Percentiles rank a stretch among this genome's conserved stretches.
Conservation (phyloP, 2,888 invertebrate genomes). For the Cheilosia scutellata region DNA sequence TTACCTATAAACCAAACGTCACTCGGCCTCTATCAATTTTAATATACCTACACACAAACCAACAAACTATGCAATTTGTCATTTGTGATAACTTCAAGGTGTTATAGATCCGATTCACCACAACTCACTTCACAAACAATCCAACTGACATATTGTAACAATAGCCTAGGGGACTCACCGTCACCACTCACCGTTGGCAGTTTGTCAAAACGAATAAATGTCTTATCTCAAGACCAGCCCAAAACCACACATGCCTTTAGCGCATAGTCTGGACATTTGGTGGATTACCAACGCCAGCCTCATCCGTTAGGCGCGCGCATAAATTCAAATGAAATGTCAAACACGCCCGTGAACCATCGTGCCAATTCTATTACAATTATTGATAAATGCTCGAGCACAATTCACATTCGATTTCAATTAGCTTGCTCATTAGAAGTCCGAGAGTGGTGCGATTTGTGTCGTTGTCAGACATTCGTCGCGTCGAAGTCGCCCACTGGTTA, state of each 20-base stretch:
- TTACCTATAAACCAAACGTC: too few relatives aligned
- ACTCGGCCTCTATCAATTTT: too few relatives aligned
- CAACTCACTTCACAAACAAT: too few relatives aligned
- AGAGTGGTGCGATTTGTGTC: slow-evolving; percentile 17
- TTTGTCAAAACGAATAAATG: slow-evolving; percentile 22
- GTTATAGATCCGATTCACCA: too few relatives aligned
- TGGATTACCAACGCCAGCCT: slow-evolving; percentile 29
- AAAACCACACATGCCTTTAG: slow-evolving; percentile 26
- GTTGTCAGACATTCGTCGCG: not conserved
- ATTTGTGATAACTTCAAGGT: too few relatives aligned
- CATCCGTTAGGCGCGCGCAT: slow-evolving; percentile 15
- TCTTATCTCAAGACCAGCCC: slow-evolving; percentile 12
- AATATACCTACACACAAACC: too few relatives aligned
- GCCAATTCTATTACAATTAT: slow-evolving; percentile 24
- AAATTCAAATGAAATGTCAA: slow-evolving; percentile 22
- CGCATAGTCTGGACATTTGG: not conserved
- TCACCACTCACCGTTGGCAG: too few relatives aligned
- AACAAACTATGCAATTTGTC: too few relatives aligned
- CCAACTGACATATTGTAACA: too few relatives aligned
- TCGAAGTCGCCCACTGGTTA: slow-evolving; percentile 12
- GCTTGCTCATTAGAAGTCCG: slow-evolving; percentile 16
- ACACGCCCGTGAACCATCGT: slow-evolving; percentile 26
- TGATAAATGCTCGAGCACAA: slow-evolving; percentile 24
- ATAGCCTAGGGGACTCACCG: too few relatives aligned
- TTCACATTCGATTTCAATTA: slow-evolving; percentile 46